Conservation (phyloP, 92 coral and sea anemone genomes). For the Ricordea florida region DNA sequence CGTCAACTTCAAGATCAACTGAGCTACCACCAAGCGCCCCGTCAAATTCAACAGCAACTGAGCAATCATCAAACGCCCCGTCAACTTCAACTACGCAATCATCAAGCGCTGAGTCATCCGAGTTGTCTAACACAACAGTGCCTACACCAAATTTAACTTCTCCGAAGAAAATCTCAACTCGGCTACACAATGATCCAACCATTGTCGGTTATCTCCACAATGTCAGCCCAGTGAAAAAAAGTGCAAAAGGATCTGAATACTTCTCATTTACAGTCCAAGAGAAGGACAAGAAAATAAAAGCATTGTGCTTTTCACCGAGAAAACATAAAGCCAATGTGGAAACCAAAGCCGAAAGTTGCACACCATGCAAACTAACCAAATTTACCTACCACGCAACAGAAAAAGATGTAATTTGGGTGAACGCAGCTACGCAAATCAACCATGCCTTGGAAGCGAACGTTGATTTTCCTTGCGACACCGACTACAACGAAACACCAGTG, state of each 20-base stretch:
- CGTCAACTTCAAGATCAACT: too few relatives aligned
- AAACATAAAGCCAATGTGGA: conserved; percentile 54
- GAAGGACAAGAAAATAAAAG: conserved; percentile 42
- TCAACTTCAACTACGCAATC: too few relatives aligned
- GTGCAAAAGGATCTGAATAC: conserved; percentile 45
- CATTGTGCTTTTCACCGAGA: conserved; percentile 46
- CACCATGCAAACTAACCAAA: conserved; percentile 57
- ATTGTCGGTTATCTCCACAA: conserved; percentile 56
- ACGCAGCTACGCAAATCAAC: conserved; percentile 26
- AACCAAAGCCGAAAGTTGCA: conserved; percentile 50
- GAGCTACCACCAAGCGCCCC: too few relatives aligned
- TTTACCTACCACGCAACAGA: conserved; percentile 33
- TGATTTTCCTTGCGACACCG: too few relatives aligned
- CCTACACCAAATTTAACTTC: too few relatives aligned
- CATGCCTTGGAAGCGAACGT: conserved; percentile 26
- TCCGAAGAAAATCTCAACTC: too few relatives aligned
- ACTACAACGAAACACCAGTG: not conserved
- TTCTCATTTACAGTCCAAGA: conserved; percentile 52
- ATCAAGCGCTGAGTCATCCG: too few relatives aligned
- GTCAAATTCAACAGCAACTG: too few relatives aligned
- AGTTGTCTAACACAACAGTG: too few relatives aligned
- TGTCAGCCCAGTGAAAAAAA: conserved; percentile 24
- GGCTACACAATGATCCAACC: too few relatives aligned
- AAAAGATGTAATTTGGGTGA: conserved; percentile 50
- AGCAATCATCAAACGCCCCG: too few relatives aligned